Conservation (phyloP, 2,113 vertebrate species). For the Phyllostomus discolor region DNA sequence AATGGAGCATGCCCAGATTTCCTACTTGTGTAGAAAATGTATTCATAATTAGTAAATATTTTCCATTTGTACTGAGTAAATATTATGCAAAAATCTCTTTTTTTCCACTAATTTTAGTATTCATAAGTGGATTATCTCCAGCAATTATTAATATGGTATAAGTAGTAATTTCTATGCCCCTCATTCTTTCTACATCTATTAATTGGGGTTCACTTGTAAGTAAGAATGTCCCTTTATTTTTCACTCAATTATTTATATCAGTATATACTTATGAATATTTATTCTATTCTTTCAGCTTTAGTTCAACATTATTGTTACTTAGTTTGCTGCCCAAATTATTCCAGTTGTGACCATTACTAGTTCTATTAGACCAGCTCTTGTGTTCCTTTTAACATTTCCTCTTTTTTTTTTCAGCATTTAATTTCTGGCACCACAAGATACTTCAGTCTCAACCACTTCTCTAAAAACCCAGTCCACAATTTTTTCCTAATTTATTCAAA, state of each 20-base stretch:
- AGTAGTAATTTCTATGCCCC: background rate
- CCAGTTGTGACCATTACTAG: background rate
- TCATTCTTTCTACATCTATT: background rate
- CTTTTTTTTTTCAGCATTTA: background rate
- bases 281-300: background rate
- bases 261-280: background rate
- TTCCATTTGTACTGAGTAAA: constrained; percentile 3
- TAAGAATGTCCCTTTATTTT: background rate
- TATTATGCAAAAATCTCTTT: background rate
- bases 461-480: background rate
- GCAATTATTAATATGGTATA: background rate
- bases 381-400: background rate
- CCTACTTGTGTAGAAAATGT: background rate
- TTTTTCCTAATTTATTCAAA: background rate
- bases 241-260: background rate
- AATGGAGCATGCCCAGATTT: background rate
- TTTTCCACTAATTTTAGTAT: background rate
- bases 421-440: background rate
- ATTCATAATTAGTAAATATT: constrained; percentile 17
- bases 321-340: background rate
- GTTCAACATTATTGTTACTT: background rate
- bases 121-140: background rate
- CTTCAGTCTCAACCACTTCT: background rate
- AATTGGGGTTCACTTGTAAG: background rate
- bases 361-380: background rate